phyloP scores from a whole-genome alignment of 2,797 vertebrate genomes.

The Helarctos malayanus region DNA sequence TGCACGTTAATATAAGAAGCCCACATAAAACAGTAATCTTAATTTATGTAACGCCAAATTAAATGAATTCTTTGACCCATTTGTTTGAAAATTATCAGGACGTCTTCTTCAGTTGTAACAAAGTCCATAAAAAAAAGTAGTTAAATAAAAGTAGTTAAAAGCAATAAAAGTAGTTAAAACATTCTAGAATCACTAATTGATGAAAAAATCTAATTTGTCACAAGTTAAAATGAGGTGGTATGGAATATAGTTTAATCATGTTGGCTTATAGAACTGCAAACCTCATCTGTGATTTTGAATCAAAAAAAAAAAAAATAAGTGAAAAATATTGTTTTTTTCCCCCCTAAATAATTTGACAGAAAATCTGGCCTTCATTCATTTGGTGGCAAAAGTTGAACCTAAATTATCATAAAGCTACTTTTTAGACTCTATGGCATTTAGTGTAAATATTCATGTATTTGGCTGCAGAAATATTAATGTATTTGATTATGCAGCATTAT shows the following conservation, averaged over 20 bases:
- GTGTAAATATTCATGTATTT: neutral
- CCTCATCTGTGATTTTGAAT: neutral
- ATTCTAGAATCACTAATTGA: neutral
- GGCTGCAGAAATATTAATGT: neutral
- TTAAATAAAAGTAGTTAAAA: neutral
- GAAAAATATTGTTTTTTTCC: neutral
- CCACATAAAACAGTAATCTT: neutral
- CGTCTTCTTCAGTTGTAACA: neutral
- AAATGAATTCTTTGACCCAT: neutral
- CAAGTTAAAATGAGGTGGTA: neutral
- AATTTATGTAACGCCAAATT: neutral
- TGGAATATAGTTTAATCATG: neutral
- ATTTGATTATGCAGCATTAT: neutral
- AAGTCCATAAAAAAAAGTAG: neutral
- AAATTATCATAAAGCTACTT: neutral
- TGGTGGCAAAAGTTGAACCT: neutral
- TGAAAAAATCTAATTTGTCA: neutral
- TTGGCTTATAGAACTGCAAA: neutral
- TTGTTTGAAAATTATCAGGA: neutral
- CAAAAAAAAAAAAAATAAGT: neutral
- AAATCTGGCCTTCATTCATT: neutral
- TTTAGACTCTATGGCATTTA: neutral
- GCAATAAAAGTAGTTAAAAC: neutral
- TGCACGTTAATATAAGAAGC: neutral
- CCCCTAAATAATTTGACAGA: neutral